phyloP scores from a whole-genome alignment of 2,797 vertebrate species.

The Artibeus lituratus region DNA sequence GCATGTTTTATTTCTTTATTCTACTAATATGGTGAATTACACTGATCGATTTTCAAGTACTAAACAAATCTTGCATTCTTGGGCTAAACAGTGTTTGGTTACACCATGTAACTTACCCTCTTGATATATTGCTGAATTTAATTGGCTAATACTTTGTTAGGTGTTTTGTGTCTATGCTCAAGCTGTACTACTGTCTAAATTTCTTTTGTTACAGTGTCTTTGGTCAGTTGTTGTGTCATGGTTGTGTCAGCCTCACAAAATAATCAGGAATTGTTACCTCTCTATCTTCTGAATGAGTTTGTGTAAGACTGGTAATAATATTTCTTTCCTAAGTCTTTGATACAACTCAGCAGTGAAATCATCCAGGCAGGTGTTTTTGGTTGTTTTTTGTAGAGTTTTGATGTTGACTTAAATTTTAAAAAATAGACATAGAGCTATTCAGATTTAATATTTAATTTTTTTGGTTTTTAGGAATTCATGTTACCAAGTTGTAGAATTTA shows the following conservation, averaged over 20 bases:
- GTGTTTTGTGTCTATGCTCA: neutral
- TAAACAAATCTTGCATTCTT: neutral
- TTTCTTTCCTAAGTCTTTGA: neutral
- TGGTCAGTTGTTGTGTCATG: neutral
- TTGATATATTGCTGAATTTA: accelerated
- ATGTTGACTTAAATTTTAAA: neutral
- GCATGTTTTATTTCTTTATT: neutral
- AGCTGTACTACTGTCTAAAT: neutral
- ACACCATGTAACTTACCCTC: neutral
- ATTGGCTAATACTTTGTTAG: neutral
- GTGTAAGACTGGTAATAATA: neutral
- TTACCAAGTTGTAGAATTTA: neutral
- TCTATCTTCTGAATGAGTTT: neutral
- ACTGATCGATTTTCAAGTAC: neutral
- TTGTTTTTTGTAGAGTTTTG: neutral
- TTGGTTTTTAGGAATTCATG: neutral
- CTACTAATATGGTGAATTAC: neutral
- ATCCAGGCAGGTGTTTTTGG: neutral
- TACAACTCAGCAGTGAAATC: neutral
- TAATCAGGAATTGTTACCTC: no score
- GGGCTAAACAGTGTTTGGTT: no score
- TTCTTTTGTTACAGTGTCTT: neutral
- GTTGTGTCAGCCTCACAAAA: accelerated
- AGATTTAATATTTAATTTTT: neutral
- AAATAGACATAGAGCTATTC: neutral